Base-by-base conservation (phyloP, 37 sponge, comb jelly and placozoan species). In the Geodia barretti region DNA sequence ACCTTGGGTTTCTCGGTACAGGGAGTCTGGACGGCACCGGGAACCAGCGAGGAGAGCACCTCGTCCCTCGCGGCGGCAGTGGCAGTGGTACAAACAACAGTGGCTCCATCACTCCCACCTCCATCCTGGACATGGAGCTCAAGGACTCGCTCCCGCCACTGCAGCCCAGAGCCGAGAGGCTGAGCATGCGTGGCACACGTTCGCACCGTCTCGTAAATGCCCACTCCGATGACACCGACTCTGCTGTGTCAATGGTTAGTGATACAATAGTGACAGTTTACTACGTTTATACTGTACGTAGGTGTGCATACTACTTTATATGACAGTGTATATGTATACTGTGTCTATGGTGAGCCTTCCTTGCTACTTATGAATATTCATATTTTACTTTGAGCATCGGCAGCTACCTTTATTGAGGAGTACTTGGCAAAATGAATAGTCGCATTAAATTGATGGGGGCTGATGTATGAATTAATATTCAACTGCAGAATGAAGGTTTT, bases 171-270 rank as follows among this genome's bases (percentile, higher is more conserved):
- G 54, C n/a, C n/a, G n/a, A 47, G 11, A 47, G 54, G 14, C 54
- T 17, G 54, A 47, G 54, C 54, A 17, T 47, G 14, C 54, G 54
- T 14, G 14, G 14, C 11, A 47, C 42, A 58, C n/a, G n/a, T n/a
- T n/a, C n/a, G n/a, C n/a, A 26, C 3, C 68, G 23, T 1, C 74
- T 79, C 29, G 20, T 72, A 2, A 17, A 72, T 21, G 31, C 86
- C 0, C 60, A 79, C 24, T 73, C 75, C 4, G 80, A 80, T 40
- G 84, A 73, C 77, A 75, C 81, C 58, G 87, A 87, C 81, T 87
- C 87, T 17, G 87, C 87, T 19, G 80, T 87, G 26, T 80, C 81
- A 39, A 75, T 87, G 87, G 87, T 87, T 33, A 68, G 81, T 26
- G n/a, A n/a, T n/a, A n/a, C n/a, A n/a, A n/a, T n/a, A n/a, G n/a